These are phyloP conservation scores for Rutilus rutilus DNA, from an alignment of 2,113 vertebrate species.

Conservation along the genomic window DNA sequence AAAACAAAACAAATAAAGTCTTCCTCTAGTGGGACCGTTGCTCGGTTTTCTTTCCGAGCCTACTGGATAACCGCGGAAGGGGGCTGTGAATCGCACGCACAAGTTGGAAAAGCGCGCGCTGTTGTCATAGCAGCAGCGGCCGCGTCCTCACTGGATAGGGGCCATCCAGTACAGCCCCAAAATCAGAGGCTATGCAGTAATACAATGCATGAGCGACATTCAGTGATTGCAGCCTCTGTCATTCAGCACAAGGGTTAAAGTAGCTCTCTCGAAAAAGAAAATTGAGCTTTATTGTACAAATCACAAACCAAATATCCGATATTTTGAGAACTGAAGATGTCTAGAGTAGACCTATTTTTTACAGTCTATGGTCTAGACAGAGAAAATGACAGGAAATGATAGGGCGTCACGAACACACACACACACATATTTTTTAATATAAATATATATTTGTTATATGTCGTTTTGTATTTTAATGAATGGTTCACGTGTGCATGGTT, in stretches of 20 bases:
- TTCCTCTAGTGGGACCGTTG: background rate
- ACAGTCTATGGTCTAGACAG: too few relatives aligned
- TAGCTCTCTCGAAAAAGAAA: background rate
- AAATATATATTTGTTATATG: too few relatives aligned
- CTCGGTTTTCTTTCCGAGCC: background rate
- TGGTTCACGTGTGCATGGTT: too few relatives aligned
- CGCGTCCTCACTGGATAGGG: background rate
- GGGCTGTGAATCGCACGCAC: background rate
- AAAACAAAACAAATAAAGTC: background rate
- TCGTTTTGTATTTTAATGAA: too few relatives aligned
- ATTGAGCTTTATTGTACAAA: constrained; percentile 6
- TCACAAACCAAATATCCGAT: constrained; percentile 8
- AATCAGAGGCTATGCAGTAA: constrained; percentile 33
- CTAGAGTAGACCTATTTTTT: too few relatives aligned
- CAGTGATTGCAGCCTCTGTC: constrained; percentile 23
- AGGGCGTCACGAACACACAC: background rate
- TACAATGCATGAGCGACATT: background rate
- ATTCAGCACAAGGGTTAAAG: background rate
- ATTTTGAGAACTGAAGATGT: constrained; percentile 8
- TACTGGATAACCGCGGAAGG: background rate
- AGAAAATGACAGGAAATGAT: background rate
- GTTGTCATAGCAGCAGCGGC: constrained; percentile 39
- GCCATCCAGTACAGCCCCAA: background rate
- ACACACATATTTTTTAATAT: background rate
- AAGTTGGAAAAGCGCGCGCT: background rate